A percentile compares a stretch with the other conserved stretches of the same genome.
phyloP scores from a whole-genome alignment of 2,113 vertebrate genomes.

The Neogale vison region DNA sequence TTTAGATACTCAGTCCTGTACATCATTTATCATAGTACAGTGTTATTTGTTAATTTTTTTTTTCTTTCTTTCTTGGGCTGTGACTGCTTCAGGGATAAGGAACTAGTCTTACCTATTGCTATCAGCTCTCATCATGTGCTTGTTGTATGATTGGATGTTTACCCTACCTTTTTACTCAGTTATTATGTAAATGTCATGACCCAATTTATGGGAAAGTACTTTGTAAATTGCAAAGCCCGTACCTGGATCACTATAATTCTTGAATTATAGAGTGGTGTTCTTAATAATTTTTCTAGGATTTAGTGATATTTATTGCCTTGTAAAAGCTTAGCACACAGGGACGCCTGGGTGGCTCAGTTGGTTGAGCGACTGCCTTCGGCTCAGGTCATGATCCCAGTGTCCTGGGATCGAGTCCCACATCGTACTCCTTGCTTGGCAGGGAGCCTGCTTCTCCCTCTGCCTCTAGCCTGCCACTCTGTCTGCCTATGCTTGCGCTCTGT shows the following conservation, averaged over 20 bases:
- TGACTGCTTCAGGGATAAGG: not conserved
- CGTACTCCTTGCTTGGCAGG: too few species aligned
- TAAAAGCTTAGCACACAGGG: not conserved
- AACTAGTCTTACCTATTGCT: constrained; percentile 26
- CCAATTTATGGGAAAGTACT: constrained; percentile 2
- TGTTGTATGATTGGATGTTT: not conserved
- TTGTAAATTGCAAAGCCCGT: not conserved
- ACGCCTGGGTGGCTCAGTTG: too few species aligned
- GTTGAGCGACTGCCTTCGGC: too few species aligned
- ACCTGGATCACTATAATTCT: constrained; percentile 19
- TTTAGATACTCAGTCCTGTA: not conserved
- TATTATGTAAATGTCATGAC: constrained; percentile 27
- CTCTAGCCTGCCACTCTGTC: too few species aligned
- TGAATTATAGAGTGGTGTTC: constrained; percentile 38
- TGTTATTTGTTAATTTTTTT: constrained; percentile 9
- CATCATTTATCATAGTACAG: not conserved
- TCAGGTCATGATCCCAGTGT: too few species aligned
- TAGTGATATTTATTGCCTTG: not conserved
- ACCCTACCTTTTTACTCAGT: not conserved
- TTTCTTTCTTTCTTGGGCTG: constrained; percentile 11
- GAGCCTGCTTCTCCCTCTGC: too few species aligned
- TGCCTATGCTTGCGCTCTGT: too few species aligned
- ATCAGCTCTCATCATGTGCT: not conserved
- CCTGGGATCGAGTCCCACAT: too few species aligned
- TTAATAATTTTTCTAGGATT: constrained; percentile 36